Evolutionary conservation across 2,113 vertebrate genomes (phyloP), one percentile per base, ranked within the genome.

Genomic region (Embiotoca jacksoni): DNA sequence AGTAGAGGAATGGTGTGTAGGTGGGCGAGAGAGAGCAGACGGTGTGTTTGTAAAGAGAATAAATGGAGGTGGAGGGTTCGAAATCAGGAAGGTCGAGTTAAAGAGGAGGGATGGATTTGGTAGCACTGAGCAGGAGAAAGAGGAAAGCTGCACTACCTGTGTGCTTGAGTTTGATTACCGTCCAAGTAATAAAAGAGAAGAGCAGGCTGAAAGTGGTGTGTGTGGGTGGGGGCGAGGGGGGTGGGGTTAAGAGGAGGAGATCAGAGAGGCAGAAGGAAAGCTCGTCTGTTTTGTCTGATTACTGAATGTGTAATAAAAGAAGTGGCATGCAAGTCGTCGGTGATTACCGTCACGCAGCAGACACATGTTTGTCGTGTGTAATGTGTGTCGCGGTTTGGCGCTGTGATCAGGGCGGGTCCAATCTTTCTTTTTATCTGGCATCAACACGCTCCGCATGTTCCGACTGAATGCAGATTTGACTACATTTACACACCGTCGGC

Each of bases 301-400:
- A 65, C 78, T 80, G 65, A 69, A 87, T 69, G 55, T 55, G 54
- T 49, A 50, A 68, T 39, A 84, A 73, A 78, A 67, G 75, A 57
- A 70, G 83, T 35, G 58, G 65, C 71, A 47, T 10, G 44, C 47
- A 80, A 87, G 83, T 77, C 41, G 6, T 55, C 74, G 81, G 85
- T 74, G 69, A 91, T 91, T 74, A 73, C 75, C 73, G 70, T 70
- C 68, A 72, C 36, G 70, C 66, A 53, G 66, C 55, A 47, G 6
- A 81, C 72, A 41, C 35, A 52, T 72, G 74, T 68, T 70, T 50
- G 10, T 33, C n/a, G 50, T 59, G 23, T 30, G 59, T 15, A 8
- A 3, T 58, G 14, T 37, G 50, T 31, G 50, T 62, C 4, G 6
- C 14, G n/a, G 7, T 33, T 9, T 37, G 31, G 9, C 54, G 11